These are phyloP conservation scores for Alexandromys fortis DNA, from an alignment of 2,113 vertebrate species.

Conservation along the genomic window DNA sequence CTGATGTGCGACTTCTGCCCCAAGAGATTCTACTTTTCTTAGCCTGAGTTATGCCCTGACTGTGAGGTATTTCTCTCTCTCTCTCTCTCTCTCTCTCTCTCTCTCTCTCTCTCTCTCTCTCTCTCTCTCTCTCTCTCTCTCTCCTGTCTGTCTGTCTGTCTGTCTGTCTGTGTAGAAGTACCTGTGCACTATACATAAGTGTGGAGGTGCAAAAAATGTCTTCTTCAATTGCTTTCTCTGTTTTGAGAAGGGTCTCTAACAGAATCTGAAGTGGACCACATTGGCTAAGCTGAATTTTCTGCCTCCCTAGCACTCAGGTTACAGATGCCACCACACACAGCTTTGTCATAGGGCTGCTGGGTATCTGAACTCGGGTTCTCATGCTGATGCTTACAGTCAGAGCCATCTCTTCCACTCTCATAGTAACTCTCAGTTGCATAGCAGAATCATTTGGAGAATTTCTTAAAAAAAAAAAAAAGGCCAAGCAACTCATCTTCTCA, in stretches of 20 bases:
- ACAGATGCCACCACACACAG: neutral
- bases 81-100: no score
- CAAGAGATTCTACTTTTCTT: neutral
- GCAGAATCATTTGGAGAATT: neutral
- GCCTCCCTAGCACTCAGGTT: neutral
- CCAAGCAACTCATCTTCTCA: neutral
- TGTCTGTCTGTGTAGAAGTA: neutral
- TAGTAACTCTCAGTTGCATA: neutral
- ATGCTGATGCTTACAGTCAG: neutral
- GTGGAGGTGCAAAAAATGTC: neutral
- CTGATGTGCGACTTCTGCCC: neutral
- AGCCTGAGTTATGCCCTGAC: neutral
- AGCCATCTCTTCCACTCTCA: neutral
- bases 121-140: no score
- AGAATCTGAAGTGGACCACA: neutral
- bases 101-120: neutral
- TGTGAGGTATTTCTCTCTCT: neutral
- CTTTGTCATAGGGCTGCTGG: neutral
- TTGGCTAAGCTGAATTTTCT: neutral
- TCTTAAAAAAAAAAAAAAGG: neutral
- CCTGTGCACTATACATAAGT: neutral
- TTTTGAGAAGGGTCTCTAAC: neutral
- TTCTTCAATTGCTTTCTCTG: neutral
- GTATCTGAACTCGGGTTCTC: neutral
- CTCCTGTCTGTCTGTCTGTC: no score